Conservation (phyloP, 1,140 invertebrate species). For the Drosophila sechellia region DNA sequence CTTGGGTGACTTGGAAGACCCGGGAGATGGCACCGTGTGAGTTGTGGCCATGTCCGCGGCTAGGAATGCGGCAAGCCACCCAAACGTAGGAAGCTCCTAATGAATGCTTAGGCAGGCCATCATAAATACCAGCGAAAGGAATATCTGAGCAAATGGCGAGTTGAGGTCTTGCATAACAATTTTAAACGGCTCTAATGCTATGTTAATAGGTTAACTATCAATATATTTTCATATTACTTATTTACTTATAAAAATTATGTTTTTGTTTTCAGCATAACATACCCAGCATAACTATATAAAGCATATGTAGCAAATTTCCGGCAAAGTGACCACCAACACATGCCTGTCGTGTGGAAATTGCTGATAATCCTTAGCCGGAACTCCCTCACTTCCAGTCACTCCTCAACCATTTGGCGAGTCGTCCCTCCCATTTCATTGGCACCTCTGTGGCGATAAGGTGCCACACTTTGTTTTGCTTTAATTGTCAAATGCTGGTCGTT, state of each 20-base stretch:
- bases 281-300: too few relatives aligned
- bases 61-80: slow-evolving; percentile 69
- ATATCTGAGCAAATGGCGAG: slow-evolving; percentile 7
- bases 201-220: too few relatives aligned
- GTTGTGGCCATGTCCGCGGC: slow-evolving; percentile 72
- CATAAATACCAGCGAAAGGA: slow-evolving; percentile 57
- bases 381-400: not conserved
- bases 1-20: not conserved
- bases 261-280: too few relatives aligned
- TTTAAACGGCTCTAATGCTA: not conserved
- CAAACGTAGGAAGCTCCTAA: slow-evolving; percentile 78
- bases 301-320: not conserved
- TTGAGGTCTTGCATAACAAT: not conserved
- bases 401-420: slow-evolving; percentile 37
- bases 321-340: slow-evolving; percentile 4
- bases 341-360: slow-evolving; percentile 24
- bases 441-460: slow-evolving; percentile 57
- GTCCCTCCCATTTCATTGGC: slow-evolving; percentile 35
- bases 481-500: slow-evolving; percentile 72
- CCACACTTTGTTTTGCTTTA: slow-evolving; percentile 73
- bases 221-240: too few relatives aligned
- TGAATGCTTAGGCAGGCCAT: slow-evolving; percentile 62
- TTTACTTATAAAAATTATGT: too few relatives aligned
- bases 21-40: slow-evolving; percentile 47
- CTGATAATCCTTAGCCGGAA: slow-evolving; percentile 38